Evolutionary conservation across 1,140 invertebrate genomes (phyloP), one percentile per base, ranked within the genome.

Genomic region (Sycobia sp.): DNA sequence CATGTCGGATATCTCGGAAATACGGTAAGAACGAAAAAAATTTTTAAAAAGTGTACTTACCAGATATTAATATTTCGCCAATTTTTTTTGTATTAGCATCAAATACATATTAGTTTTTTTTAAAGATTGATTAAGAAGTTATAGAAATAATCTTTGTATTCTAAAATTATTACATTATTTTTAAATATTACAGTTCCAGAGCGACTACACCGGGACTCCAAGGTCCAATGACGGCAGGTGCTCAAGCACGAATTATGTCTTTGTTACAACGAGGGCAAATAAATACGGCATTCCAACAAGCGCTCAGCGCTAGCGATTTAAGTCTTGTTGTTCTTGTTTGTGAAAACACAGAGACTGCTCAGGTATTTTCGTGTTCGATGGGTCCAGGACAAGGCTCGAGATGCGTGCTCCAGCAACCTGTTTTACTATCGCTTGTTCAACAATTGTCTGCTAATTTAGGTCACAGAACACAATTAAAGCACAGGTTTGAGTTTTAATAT

Each of bases 401-500:
- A 18, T 80, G 78, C 18, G 66, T 79, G 22, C 69, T 82, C 10
- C 88, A 90, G 55, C 94, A 95, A 73, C 91, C 91, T 68, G 93
- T 96, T 38, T 83, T 97, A 51, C 82, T 98, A 25, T 96, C 94
- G 1, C 84, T 98, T 2, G 92, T 97, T 66, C 94, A 96, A 77
- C 95, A 98, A 76, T 85, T 98, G 3, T 91, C 93, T 4, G 90
- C 91, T 2, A 93, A 97, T 77, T 87, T 98, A 76, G 84, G 84
- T 25, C 85, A 89, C 55, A 88, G 94, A 71, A 93, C 92, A n/a
- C 91, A 93, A 69, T 83, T 95, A 4, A 97, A 96, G 79, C 86
- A 93, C 67, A 92, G 89, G 93, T 96, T n/a, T n/a, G 82, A 70
- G 69, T 73, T n/a, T 32, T 32, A 14, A 10, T 22, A 54, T 43